phyloP scores from a whole-genome alignment of 2,113 vertebrate species.

The Sterna hirundo region DNA sequence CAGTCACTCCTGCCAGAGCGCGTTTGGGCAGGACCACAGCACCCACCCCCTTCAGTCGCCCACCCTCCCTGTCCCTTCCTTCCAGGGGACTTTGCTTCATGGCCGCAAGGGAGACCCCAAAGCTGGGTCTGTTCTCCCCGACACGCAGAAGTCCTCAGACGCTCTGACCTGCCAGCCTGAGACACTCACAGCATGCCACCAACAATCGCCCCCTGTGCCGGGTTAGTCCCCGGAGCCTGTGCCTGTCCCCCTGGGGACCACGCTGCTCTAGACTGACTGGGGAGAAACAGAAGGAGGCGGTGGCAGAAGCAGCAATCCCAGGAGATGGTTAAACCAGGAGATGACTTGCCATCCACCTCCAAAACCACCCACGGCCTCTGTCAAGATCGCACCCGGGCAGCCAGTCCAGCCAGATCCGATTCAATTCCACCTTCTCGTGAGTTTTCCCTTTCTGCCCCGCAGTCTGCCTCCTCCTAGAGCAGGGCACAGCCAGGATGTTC shows the following conservation, averaged over 20 bases:
- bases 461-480: background rate
- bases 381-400: background rate
- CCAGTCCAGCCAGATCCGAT: background rate
- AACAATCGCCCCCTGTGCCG: background rate
- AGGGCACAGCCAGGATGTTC: background rate
- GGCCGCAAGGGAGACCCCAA: background rate
- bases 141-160: rapidly evolving
- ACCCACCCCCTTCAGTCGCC: background rate
- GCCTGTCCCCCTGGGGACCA: background rate
- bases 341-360: background rate
- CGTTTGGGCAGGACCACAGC: background rate
- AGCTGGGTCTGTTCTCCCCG: rapidly evolving
- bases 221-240: background rate
- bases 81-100: background rate
- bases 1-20: background rate
- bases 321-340: background rate
- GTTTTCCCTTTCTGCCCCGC: background rate
- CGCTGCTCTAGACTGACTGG: background rate
- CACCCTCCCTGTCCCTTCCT: background rate
- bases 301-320: background rate
- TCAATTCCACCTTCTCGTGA: background rate
- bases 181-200: background rate
- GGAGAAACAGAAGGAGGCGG: background rate
- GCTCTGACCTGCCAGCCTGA: background rate
- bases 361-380: background rate